Evolutionary conservation across 1,140 invertebrate genomes (phyloP).

Genomic region (Trialeurodes vaporariorum): DNA sequence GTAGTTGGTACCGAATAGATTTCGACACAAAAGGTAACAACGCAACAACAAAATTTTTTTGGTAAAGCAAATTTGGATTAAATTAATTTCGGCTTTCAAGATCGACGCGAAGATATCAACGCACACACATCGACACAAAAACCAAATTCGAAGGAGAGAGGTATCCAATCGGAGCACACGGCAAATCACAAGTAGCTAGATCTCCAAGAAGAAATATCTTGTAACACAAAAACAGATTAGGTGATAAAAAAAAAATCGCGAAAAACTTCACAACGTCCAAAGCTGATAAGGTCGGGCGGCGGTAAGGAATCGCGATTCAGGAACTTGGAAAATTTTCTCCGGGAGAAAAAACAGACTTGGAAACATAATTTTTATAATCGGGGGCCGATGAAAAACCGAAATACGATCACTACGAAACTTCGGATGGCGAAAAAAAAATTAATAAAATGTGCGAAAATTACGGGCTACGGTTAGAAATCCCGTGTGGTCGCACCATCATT

Average conservation of each 20-base stretch:
- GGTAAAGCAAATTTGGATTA: neutral
- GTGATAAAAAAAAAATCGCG: neutral
- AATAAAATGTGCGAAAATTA: too few species aligned
- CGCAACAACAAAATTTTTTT: neutral
- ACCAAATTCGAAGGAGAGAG: neutral
- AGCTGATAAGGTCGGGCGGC: neutral
- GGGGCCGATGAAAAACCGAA: too few species aligned
- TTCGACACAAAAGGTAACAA: neutral
- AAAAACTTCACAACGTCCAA: constrained; percentile 1
- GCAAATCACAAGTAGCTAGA: neutral
- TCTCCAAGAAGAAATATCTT: too few species aligned
- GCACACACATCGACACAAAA: too few species aligned
- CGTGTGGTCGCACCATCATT: neutral
- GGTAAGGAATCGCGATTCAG: neutral
- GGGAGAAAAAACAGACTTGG: neutral
- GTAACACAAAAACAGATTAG: too few species aligned
- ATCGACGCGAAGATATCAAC: neutral
- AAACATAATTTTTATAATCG: too few species aligned
- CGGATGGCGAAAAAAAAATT: too few species aligned
- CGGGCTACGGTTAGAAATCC: constrained; percentile 15
- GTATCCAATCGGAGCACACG: neutral
- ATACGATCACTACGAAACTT: neutral
- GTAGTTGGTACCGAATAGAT: neutral
- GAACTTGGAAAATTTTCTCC: neutral
- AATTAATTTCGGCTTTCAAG: too few species aligned